Evolutionary conservation across 2,113 vertebrate species (phyloP), one percentile per base, ranked within the genome.

Genomic region (Colius striatus): DNA sequence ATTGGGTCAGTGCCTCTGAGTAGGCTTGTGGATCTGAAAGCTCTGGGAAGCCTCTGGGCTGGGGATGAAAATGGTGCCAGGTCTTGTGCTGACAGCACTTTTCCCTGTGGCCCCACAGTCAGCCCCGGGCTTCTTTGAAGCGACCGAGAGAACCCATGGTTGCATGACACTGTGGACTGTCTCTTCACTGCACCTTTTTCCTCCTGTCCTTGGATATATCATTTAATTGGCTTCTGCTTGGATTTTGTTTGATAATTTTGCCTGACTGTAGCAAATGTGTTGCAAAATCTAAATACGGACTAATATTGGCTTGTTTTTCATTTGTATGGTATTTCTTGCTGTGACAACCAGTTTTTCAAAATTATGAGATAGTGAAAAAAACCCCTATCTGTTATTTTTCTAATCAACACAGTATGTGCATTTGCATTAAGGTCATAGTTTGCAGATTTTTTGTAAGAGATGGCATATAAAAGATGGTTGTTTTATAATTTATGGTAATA

Each of bases 311-410:
- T 17, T 47, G 9, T 9, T 51, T 88, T 23, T 65, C 6, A 38
- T 23, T 61, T 58, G 11, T 65, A 26, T 47, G 20, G 7, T 29
- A 48, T 68, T 60, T 66, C 22, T 90, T 89, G 10, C 68, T 66
- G 19, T 50, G 30, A 61, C 26, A 54, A 34, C 1, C 10, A 20
- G n/a, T 70, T 66, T 83, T 57, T 50, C 19, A 71, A 66, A 84
- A 26, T 22, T 47, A 0, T 34, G 6, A 67, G 41, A 34, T 4
- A 8, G 13, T 43, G 48, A 34, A 47, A 2, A 0, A n/a, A n/a
- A n/a, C n/a, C 11, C 15, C 13, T 74, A 26, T 5, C 9, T 61
- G n/a, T 12, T 34, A n/a, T 11, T 82, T 67, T 53, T 84, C 55
- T 65, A 4, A 87, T 89, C 16, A 82, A 34, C 6, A 6, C 2